Percentiles rank a stretch among this genome's conserved stretches.
These are phyloP conservation scores for Oostethus manadensis DNA, from an alignment of 2,113 vertebrate species.

Conservation along the genomic window DNA sequence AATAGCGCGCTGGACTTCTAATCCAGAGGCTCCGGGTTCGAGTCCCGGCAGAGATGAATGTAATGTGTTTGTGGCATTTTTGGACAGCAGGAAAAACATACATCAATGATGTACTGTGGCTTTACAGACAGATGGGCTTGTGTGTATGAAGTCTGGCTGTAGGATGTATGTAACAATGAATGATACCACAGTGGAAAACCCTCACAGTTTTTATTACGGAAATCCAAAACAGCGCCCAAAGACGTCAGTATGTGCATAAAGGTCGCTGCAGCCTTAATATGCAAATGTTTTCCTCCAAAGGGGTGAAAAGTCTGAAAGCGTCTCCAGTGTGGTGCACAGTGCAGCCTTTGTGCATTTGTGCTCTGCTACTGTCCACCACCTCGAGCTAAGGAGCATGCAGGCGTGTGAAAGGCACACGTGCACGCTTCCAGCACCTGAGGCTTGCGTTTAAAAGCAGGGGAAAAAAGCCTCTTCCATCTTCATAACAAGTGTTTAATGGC, in stretches of 20 bases:
- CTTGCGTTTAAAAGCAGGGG: constrained; percentile 15
- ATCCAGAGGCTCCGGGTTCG: constrained; percentile 99
- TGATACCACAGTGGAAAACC: too few relatives aligned
- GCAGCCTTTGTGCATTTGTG: neutral
- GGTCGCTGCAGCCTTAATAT: constrained; percentile 30
- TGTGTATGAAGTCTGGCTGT: neutral
- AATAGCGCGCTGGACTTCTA: constrained; percentile 99
- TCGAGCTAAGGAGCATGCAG: neutral
- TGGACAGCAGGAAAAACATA: neutral
- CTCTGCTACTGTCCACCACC: neutral
- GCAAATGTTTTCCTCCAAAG: constrained; percentile 17
- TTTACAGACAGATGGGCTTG: neutral
- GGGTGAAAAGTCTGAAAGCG: neutral
- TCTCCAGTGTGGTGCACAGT: neutral
- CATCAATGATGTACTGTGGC: neutral
- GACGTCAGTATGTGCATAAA: constrained; percentile 11
- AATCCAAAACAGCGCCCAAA: too few relatives aligned
- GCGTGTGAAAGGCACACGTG: constrained; percentile 11
- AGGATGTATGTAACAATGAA: neutral
- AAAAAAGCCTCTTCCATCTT: constrained; percentile 20
- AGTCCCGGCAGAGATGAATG: constrained; percentile 99
- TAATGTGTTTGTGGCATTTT: constrained; percentile 20
- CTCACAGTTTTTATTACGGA: too few relatives aligned
- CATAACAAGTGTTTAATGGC: constrained; percentile 56
- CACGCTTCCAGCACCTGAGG: constrained; percentile 37